Base-by-base conservation (phyloP, 2,113 vertebrate species). In the Thermophis baileyi region DNA sequence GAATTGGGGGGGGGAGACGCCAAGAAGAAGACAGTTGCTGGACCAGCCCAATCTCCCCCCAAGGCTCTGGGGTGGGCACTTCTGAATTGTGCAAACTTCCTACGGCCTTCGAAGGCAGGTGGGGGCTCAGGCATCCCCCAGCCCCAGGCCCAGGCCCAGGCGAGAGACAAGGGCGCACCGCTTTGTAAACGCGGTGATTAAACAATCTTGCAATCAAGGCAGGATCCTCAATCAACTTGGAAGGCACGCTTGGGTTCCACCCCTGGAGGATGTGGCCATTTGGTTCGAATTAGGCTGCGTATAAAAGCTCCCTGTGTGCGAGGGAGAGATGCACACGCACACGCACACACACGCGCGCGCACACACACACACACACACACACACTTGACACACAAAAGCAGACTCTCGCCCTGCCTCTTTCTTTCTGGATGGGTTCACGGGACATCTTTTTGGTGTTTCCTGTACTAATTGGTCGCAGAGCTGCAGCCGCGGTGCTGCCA, bases 231-330 rank as follows among this genome's bases (percentile, higher is more conserved):
- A 47, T 27, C 50, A 90, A 51, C 51, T 87, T 3, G 40, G 81
- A 91, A 30, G 44, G 8, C 50, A 51, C 16, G 25, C 27, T 69
- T 94, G 81, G 40, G 22, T 91, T 93, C 88, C n/a, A 30, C 18
- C 85, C 90, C 88, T 89, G 86, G 91, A 93, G 57, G 54, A 53
- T 81, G 40, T n/a, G 53, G 74, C 87, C 50, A 16, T 89, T 93
- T 92, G 47, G 27, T 91, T 91, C 93, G 18, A 22, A 24, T 49
- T 85, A 63, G n/a, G 35, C 2, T 2, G 3, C 87, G 10, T 88
- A 40, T 74, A 8, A 90, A 92, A 53, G 1, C 54, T 91, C 44
- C 30, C 54, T 91, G 54, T 93, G 50, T 30, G 0, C 27, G 85
- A 92, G 35, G 7, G 22, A 40, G 1, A 95, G n/a, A n/a, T n/a